Evolutionary conservation across 2,797 vertebrate genomes (phyloP), one percentile per base, ranked within the genome.

Genomic region (Hoplostethus mediterraneus): DNA sequence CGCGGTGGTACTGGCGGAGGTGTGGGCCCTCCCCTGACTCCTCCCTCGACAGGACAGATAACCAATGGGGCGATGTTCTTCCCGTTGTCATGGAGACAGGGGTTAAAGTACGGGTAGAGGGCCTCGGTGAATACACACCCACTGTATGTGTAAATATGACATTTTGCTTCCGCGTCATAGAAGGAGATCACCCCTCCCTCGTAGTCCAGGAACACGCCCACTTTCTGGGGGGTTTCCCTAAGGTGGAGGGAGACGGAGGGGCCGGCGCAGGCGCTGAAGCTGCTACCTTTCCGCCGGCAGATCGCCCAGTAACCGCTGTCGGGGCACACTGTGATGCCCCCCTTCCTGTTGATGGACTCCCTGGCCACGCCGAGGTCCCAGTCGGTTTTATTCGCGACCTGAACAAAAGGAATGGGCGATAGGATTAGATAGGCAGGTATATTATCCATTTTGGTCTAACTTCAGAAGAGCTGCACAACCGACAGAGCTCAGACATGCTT

Each of bases 321-420:
- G 0, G 93, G 94, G 0, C 81, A 53, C 33, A 94, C 83, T 0
- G 42, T 84, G 70, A 94, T 86, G 69, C 75, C 10, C 0, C 95
- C 95, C 65, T 95, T 95, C 40, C 94, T 87, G 67, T 88, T 91
- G 31, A 93, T 91, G 3, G 86, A 90, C 64, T 88, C 90, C 28
- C 14, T 87, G 30, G 94, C 95, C 12, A 97, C 79, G 0, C 96
- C 96, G 0, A 97, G 68, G 0, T 95, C 92, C 95, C 96, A 97
- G 58, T 91, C 92, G 1, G 87, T 91, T 63, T 94, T 95, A 2
- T 89, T 80, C 0, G 77, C 69, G 1, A 90, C 88, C 89, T 90
- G 56, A 84, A 70, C 12, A 25, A 12, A 53, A 6, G 1, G 7
- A 0, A 42, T 1, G 38, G 5, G 57, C 63, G 0, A 42, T 1